A percentile compares a stretch with the other conserved stretches of the same genome.
Evolutionary conservation across 1,140 invertebrate genomes (phyloP).

Genomic region (Asobara japonica): DNA sequence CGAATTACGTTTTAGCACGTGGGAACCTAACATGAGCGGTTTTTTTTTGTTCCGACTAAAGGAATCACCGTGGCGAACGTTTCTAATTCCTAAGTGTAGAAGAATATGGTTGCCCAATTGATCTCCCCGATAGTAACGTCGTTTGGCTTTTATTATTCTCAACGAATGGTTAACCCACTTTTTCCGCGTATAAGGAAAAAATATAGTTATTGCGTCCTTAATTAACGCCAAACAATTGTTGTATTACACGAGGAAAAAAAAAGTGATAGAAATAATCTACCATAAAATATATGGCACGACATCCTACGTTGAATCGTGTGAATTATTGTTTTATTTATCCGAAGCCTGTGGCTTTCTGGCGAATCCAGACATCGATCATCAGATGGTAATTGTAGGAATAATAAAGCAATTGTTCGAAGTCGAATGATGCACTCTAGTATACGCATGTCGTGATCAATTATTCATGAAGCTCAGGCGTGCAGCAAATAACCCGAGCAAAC

Average conservation of each 20-base stretch:
- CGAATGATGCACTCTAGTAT: conserved; percentile 26
- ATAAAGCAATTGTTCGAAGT: conserved; percentile 23
- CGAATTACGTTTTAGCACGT: conserved; percentile 64
- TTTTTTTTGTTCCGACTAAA: conserved; percentile 52
- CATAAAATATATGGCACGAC: neutral
- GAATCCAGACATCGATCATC: conserved; percentile 4
- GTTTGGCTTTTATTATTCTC: conserved; percentile 30
- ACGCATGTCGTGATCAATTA: conserved; percentile 38
- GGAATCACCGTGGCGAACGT: conserved; percentile 35
- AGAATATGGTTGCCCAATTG: conserved; percentile 62
- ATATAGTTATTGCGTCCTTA: neutral
- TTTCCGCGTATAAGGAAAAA: conserved; percentile 32
- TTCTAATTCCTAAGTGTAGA: conserved; percentile 47
- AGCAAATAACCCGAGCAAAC: conserved; percentile 47
- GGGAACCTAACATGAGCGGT: conserved; percentile 48
- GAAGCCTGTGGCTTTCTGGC: neutral
- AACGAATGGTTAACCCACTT: conserved; percentile 59
- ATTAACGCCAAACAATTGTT: neutral
- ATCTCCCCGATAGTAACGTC: conserved; percentile 57
- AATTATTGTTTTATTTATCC: conserved; percentile 12
- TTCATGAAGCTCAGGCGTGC: conserved; percentile 43
- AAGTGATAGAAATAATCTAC: neutral
- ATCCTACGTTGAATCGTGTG: neutral
- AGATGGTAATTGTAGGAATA: conserved; percentile 9
- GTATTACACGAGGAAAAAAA: conserved; percentile 8